Evolutionary conservation across 2,113 vertebrate genomes (phyloP), one percentile per base, ranked within the genome.

Genomic region (Salminus brasiliensis): DNA sequence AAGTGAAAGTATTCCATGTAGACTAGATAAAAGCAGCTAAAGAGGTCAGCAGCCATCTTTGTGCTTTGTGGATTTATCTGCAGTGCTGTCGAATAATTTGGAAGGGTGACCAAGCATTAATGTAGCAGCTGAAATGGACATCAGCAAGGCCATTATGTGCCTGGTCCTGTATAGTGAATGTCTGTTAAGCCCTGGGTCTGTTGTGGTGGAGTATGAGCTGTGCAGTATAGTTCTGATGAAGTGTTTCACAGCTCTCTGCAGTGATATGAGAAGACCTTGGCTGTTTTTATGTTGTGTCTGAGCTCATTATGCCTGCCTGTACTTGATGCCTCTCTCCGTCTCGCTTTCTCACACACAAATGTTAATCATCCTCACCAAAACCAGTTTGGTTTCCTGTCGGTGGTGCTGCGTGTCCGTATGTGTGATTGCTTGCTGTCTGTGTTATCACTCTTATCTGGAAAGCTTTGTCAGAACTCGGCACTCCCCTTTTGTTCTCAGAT

Each of bases 311-410:
- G 45, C 75, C 34, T 84, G 83, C 71, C 74, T 78, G 55, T 41
- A 74, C 83, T 74, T 27, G 45, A 73, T 68, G 12, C 59, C 25
- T 23, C 53, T 55, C 52, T 25, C 49, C 43, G 39, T 65, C 57
- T 43, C 52, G 52, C 32, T 49, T 62, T 27, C 13, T 25, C 65
- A 21, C 72, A 52, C 65, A 60, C 49, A 29, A 41, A 36, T 52
- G 74, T 81, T 77, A 85, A 67, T 82, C 80, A 76, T 72, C 57
- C 45, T 55, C 10, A 10, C 27, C 13, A 32, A 78, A 83, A 83
- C 81, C 75, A 18, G 79, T 81, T 67, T 81, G 69, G 78, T 73
- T 84, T 84, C 82, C 78, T 77, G 76, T 78, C 79, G 45, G 12
- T 52, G 30, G 12, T 13, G 62, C 29, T 21, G 63, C 66, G 72